Base-by-base conservation (phyloP, 2,113 vertebrate genomes). In the Cettia cetti region DNA sequence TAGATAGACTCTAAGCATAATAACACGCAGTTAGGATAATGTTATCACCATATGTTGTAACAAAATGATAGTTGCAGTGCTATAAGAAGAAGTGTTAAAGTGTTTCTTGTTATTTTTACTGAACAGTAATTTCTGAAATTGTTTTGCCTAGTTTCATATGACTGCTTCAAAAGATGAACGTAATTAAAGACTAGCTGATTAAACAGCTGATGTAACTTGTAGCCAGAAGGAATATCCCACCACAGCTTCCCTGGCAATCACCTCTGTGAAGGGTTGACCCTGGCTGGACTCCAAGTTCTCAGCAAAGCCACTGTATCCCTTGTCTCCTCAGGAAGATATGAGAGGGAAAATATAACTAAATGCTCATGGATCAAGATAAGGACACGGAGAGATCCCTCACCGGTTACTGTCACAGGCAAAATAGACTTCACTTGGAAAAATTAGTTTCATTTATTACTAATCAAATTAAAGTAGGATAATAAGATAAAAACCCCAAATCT, bases 351-450 rank as follows among this genome's bases (percentile, higher is more conserved):
- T 18, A 20, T 1, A 68, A 31, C 0, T 0, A 68, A 61, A 27
- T 19, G 14, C 31, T 72, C 2, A 0, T 71, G 39, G 47, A 7
- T 8, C 0, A 1, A 54, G 31, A 54, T 56, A 31, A 44, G 35
- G 42, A 31, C 47, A 68, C 35, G 27, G 23, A 39, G 23, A 47
- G 20, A 39, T 56, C 33, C 21, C 18, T 52, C 13, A 24, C 37
- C 1, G 1, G 13, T 31, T 50, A 56, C 17, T 10, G 7, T 11
- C 42, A 60, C 3, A 26, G 22, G 44, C 18, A 60, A 47, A 89
- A n/a, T 22, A 47, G 22, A 57, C 13, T 47, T 15, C 15, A 42
- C 7, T 33, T 37, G 26, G 27, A 33, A 33, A 72, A 70, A 53
- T 14, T 23, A 45, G 20, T 76, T 87, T 31, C 15, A 71, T 53